Conservation (phyloP, 2,113 vertebrate genomes). For the Syngnathus typhle region DNA sequence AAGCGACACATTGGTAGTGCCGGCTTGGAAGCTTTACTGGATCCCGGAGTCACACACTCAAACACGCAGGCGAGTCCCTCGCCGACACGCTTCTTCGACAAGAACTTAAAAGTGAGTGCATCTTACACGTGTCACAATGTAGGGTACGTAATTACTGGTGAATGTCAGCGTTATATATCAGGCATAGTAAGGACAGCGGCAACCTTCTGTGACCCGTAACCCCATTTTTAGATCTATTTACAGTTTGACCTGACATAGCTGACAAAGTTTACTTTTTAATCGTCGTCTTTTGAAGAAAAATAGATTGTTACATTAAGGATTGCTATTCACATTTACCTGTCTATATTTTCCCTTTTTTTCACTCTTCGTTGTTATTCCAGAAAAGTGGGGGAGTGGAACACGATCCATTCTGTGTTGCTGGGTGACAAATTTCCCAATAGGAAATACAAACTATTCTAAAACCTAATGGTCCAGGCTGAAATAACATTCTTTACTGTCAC, state of each 20-base stretch:
- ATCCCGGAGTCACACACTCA: conserved; percentile 27
- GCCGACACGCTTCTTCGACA: conserved; percentile 1
- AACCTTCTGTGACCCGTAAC: conserved; percentile 6
- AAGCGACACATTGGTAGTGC: conserved; percentile 54
- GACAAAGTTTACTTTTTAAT: background rate
- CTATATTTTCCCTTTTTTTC: background rate
- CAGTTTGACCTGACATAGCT: background rate
- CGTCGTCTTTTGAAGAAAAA: background rate
- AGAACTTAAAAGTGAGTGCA: background rate
- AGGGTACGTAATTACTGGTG: background rate
- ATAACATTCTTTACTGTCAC: background rate
- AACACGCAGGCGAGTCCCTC: conserved; percentile 1
- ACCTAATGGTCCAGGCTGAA: background rate
- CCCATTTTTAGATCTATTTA: conserved; percentile 7
- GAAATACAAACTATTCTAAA: background rate
- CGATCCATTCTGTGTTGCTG: background rate
- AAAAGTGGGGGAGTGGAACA: background rate
- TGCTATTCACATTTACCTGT: conserved; percentile 8
- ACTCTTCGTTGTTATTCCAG: background rate
- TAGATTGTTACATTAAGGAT: background rate
- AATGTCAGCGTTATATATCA: conserved; percentile 23
- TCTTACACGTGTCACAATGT: background rate
- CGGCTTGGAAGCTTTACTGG: conserved; percentile 49
- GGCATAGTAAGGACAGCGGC: background rate
- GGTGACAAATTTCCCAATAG: background rate